Conservation (phyloP, 2,888 invertebrate genomes). For the Drosophila longiperda region DNA sequence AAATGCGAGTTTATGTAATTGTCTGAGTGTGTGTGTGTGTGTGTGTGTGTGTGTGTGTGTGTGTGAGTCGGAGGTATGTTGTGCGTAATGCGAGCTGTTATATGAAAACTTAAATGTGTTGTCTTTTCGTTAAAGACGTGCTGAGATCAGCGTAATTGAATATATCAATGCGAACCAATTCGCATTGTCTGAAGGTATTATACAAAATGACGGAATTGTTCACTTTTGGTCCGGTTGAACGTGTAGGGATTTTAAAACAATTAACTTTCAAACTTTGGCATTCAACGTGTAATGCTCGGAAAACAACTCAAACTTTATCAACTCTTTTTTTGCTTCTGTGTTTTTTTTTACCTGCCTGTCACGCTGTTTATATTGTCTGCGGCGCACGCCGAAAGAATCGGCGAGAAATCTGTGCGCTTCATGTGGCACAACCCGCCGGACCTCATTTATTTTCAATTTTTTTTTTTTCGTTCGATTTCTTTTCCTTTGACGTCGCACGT, state of each 20-base stretch:
- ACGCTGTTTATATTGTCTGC: constrained; percentile 62
- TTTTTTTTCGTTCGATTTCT: constrained; percentile 33
- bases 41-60: neutral
- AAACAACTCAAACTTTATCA: constrained; percentile 36
- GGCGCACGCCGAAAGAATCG: constrained; percentile 54
- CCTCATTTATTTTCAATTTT: constrained; percentile 63
- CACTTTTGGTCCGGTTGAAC: constrained; percentile 38
- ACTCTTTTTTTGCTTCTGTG: constrained; percentile 21
- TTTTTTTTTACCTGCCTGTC: constrained; percentile 35
- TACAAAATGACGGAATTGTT: constrained; percentile 23
- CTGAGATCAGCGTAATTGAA: constrained; percentile 53
- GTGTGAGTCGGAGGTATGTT: constrained; percentile 13
- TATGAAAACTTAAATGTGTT: constrained; percentile 44
- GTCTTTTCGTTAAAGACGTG: constrained; percentile 54
- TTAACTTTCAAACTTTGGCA: constrained; percentile 67
- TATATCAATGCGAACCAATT: constrained; percentile 52
- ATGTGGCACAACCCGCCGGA: constrained; percentile 43
- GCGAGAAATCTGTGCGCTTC: constrained; percentile 65
- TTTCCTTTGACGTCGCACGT: constrained; percentile 50
- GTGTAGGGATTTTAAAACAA: constrained; percentile 72
- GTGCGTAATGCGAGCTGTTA: constrained; percentile 36
- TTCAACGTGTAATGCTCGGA: constrained; percentile 41
- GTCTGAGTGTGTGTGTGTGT: constrained; percentile 33
- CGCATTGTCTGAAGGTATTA: constrained; percentile 7
- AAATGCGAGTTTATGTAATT: constrained; percentile 77